Evolutionary conservation across 2,113 vertebrate species (phyloP).

Genomic region (Istiophorus platypterus): DNA sequence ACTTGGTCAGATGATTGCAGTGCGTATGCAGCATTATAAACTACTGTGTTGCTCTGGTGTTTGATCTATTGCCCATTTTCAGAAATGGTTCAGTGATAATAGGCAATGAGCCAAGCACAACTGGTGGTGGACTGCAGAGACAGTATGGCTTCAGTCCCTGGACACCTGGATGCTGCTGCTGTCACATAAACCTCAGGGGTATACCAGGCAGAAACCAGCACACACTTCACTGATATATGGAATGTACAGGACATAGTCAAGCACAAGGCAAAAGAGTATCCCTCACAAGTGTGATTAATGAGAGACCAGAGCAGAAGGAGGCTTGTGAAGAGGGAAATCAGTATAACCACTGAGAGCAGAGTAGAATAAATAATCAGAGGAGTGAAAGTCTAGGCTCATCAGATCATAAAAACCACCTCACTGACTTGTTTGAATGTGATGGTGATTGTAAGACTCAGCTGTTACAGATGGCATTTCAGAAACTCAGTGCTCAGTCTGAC

Average conservation of each 20-base stretch:
- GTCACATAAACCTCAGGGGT: slow-evolving; percentile 38
- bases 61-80: slow-evolving; percentile 30
- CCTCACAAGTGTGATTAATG: slow-evolving; percentile 16
- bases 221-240: slow-evolving; percentile 27
- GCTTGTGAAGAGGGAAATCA: slow-evolving; percentile 11
- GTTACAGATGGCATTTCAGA: not conserved
- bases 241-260: slow-evolving; percentile 8
- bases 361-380: slow-evolving; percentile 28
- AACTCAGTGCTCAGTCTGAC: not conserved
- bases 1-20: not conserved
- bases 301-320: slow-evolving; percentile 13
- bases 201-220: slow-evolving; percentile 43
- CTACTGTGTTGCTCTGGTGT: not conserved
- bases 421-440: slow-evolving; percentile 30
- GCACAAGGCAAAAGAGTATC: slow-evolving; percentile 27
- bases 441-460: not conserved
- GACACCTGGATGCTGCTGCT: slow-evolving; percentile 63
- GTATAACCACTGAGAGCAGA: not conserved
- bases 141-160: slow-evolving; percentile 51
- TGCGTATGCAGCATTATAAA: not conserved
- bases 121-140: slow-evolving; percentile 56
- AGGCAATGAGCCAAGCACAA: slow-evolving; percentile 57
- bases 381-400: not conserved
- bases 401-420: slow-evolving; percentile 6
- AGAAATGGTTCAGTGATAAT: slow-evolving; percentile 30